Evolutionary conservation across 2,113 vertebrate species (phyloP), one percentile per base, ranked within the genome.

Genomic region (Misgurnus mizolepis): DNA sequence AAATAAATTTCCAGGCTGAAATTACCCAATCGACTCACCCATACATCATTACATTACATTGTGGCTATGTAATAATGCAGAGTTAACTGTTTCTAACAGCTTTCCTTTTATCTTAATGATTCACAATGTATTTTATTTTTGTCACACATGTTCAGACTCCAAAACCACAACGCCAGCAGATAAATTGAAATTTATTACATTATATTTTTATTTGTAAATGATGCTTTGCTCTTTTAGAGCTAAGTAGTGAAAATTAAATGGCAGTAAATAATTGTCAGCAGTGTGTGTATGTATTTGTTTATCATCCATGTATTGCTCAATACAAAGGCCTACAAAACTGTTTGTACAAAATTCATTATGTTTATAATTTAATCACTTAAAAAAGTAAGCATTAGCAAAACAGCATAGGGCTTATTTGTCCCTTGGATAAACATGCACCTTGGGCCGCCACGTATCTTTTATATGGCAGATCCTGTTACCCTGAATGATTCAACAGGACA

Each of bases 371-470:
- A 60, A 73, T 40, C 53, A 41, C 27, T 34, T 34, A 34, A 34
- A 2, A 27, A 34, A 34, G 27, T 34, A 2, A 15, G 18, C 53
- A 0, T 11, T 58, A 58, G 15, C 15, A 75, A 6, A 62, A 12
- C 14, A 62, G 72, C 43, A 7, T 75, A 41, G 4, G 86, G 88
- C 85, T 83, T 85, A 73, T 73, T 78, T 84, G 78, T 67, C 39
- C 83, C 79, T 60, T 47, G 85, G 85, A 84, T 82, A 39, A 70
- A 70, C 22, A 39, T 39, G 39, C 18, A 41, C 85, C 84, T 80
- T 66, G 79, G 84, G 72, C 50, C 67, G 71, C 43, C n/a, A 11
- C 49, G 66, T 40, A 47, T 55, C 11, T 4, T 53, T 18, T 60
- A 40, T 69, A 40, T 12, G 34, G 27, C 18, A 67, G 81, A 68